Evolutionary conservation across 1,140 invertebrate genomes (phyloP).

Genomic region (Heliconius eleuchia): DNA sequence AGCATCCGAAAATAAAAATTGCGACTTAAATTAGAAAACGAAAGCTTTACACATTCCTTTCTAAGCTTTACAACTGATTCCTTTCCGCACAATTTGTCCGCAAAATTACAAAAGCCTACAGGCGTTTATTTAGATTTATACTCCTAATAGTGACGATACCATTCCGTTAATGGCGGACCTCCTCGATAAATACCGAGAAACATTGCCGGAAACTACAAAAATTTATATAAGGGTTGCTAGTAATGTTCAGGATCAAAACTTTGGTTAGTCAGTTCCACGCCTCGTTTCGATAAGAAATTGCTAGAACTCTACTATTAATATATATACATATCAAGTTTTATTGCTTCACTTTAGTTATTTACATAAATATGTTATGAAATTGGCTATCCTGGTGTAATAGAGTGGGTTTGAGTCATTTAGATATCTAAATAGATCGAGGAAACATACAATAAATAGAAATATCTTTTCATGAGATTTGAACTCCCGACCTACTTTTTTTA

Average conservation of each 20-base stretch:
- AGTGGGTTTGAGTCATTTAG: no score
- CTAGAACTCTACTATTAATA: neutral
- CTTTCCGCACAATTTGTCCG: conserved; percentile 11
- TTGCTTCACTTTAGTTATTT: neutral
- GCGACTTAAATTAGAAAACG: neutral
- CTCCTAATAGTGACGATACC: conserved; percentile 26
- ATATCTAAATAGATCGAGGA: no score
- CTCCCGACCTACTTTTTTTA: no score
- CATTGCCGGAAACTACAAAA: conserved; percentile 17
- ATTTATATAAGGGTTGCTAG: conserved; percentile 4
- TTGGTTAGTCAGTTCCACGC: neutral
- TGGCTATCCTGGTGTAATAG: neutral
- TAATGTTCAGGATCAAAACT: conserved; percentile 5
- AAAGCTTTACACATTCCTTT: neutral
- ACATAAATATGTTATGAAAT: neutral
- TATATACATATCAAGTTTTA: neutral
- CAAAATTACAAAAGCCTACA: conserved; percentile 24
- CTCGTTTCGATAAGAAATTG: conserved; percentile 3
- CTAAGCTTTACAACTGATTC: conserved; percentile 12
- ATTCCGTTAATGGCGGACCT: conserved; percentile 18
- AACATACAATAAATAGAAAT: no score
- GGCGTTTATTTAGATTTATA: conserved; percentile 30
- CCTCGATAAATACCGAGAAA: conserved; percentile 27
- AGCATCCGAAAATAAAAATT: neutral
- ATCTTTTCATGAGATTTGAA: no score